Evolutionary conservation across 2,797 vertebrate species (phyloP).

Genomic region (Mareca strepera): DNA sequence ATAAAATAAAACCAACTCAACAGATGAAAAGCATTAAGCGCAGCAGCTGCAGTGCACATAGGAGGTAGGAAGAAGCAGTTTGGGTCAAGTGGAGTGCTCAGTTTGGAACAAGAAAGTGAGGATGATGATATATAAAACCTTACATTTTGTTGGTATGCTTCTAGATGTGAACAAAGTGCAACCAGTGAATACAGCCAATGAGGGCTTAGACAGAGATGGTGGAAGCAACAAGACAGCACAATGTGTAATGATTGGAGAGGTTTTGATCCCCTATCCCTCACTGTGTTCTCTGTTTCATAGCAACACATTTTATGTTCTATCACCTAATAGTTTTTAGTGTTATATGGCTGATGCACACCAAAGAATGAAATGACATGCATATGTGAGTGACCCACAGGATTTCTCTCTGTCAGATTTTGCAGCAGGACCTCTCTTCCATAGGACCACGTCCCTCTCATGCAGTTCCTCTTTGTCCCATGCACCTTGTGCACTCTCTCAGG

Average conservation of each 20-base stretch:
- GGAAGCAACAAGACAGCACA: neutral
- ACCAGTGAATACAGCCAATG: neutral
- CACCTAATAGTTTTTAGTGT: neutral
- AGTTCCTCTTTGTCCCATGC: neutral
- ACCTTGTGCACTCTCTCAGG: fast-evolving
- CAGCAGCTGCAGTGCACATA: neutral
- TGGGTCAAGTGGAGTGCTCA: neutral
- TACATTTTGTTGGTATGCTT: neutral
- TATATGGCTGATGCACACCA: neutral
- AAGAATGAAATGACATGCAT: neutral
- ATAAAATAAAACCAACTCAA: neutral
- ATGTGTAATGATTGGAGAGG: neutral
- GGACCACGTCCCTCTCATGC: fast-evolving
- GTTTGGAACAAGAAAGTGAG: neutral
- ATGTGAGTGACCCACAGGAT: fast-evolving
- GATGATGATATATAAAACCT: neutral
- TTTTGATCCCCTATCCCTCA: neutral
- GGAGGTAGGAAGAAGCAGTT: neutral
- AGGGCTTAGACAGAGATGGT: neutral
- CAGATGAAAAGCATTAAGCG: neutral
- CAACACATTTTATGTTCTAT: neutral
- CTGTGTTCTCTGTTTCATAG: neutral
- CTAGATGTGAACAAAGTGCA: neutral
- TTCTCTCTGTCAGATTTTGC: fast-evolving
- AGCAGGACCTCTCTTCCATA: neutral